Conservation (phyloP, 2,888 invertebrate genomes). For the Drosophila subsilvestris region DNA sequence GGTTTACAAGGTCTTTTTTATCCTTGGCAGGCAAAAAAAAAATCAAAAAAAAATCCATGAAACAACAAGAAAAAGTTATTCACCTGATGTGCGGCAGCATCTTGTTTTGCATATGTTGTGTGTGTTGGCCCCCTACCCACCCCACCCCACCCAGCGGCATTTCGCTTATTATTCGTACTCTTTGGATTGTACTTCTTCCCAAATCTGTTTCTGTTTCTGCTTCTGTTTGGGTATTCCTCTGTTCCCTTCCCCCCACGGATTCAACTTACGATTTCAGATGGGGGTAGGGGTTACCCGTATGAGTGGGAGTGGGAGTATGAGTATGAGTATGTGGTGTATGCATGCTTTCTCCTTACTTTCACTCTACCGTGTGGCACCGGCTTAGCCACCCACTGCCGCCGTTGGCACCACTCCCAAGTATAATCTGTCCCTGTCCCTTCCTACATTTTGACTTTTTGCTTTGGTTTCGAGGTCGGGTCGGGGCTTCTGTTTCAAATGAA, state of each 20-base stretch:
- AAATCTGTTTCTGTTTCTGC: not conserved
- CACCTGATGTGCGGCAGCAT: conserved; percentile 20
- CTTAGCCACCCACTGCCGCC: not conserved
- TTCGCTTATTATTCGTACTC: not conserved
- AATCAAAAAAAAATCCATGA: not conserved
- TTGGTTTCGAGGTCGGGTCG: conserved; percentile 31
- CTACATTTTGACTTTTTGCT: not conserved
- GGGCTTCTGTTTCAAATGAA: conserved; percentile 73
- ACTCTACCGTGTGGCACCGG: not conserved
- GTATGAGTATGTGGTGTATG: conserved; percentile 10
- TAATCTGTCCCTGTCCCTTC: conserved; percentile 3
- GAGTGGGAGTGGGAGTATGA: too few relatives aligned
- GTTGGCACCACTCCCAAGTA: not conserved
- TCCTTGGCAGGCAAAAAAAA: not conserved
- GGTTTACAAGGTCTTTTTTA: not conserved
- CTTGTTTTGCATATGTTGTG: conserved; percentile 43
- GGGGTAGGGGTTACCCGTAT: not conserved
- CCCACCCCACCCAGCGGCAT: not conserved
- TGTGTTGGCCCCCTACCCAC: too few relatives aligned
- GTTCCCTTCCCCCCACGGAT: not conserved
- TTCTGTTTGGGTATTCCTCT: too few relatives aligned
- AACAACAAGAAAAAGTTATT: conserved; percentile 12
- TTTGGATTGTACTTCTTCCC: not conserved
- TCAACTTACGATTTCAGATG: conserved; percentile 32
- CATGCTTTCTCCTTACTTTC: conserved; percentile 22